These are phyloP conservation scores for Mormyrus hasselquistii DNA, from an alignment of 2,797 vertebrate genomes.

Conservation along the genomic window DNA sequence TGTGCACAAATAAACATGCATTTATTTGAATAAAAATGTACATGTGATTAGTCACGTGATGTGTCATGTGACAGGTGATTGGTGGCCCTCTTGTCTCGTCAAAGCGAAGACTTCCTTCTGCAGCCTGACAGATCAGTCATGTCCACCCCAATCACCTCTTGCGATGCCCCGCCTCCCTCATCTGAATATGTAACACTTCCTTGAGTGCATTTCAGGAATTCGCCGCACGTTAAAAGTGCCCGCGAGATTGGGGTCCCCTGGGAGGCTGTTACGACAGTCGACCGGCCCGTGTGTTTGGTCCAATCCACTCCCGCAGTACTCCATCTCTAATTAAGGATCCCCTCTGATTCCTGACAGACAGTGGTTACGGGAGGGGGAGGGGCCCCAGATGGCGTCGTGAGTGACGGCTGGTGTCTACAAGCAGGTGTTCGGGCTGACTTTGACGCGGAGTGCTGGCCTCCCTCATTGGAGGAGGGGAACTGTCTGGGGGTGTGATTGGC, in stretches of 20 bases:
- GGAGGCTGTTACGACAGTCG: constrained; percentile 15
- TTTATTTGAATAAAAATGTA: not conserved
- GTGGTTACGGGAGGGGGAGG: not conserved
- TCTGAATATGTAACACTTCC: constrained; percentile 14
- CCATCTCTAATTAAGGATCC: constrained; percentile 19
- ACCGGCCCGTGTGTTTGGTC: not conserved
- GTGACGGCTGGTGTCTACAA: not conserved
- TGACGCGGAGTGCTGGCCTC: not conserved
- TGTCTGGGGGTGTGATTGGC: not conserved
- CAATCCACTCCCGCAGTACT: not conserved
- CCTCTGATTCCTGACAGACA: not conserved
- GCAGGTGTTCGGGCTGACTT: constrained; percentile 10
- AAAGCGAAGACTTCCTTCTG: not conserved
- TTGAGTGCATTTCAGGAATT: not conserved
- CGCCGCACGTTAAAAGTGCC: constrained; percentile 6
- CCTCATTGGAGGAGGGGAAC: not conserved
- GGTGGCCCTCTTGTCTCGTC: constrained; percentile 3
- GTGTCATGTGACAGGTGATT: constrained; percentile 18
- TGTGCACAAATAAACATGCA: not conserved
- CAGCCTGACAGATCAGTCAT: constrained; percentile 23
- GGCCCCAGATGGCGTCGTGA: not conserved
- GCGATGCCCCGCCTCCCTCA: not conserved
- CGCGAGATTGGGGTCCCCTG: not conserved
- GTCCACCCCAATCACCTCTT: constrained; percentile 3
- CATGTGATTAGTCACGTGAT: not conserved